Conservation (phyloP, 2,113 vertebrate genomes). For the Burhinus oedicnemus region DNA sequence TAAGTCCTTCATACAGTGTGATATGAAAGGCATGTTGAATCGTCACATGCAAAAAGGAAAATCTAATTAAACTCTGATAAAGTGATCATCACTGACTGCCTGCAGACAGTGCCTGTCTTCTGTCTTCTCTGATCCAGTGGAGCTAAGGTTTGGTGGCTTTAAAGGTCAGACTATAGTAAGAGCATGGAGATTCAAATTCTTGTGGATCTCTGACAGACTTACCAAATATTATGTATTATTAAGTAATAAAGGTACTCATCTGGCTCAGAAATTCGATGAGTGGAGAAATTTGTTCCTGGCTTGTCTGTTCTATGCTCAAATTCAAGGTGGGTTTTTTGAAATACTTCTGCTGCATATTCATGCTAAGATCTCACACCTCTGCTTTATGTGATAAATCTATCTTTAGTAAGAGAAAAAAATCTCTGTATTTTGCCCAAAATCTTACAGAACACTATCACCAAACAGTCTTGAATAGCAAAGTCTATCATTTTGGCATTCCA, state of each 20-base stretch:
- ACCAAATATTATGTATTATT: background rate
- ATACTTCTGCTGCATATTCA: background rate
- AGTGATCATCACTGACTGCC: slow-evolving; percentile 15
- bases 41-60: background rate
- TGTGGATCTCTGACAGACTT: background rate
- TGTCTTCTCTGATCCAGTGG: background rate
- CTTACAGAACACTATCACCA: background rate
- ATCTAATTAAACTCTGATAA: slow-evolving; percentile 53
- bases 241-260: background rate
- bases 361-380: background rate
- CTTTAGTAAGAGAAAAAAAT: background rate
- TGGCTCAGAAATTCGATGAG: background rate
- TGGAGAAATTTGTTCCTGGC: background rate
- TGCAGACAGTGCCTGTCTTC: background rate
- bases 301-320: background rate
- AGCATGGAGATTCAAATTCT: background rate
- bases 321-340: background rate
- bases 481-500: background rate
- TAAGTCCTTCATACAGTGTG: background rate
- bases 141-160: slow-evolving; percentile 14
- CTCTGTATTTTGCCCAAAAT: background rate
- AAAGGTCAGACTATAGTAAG: slow-evolving; percentile 4
- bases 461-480: background rate
- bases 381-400: background rate
- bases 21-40: slow-evolving; percentile 19